Evolutionary conservation across 2,888 invertebrate genomes (phyloP), one percentile per base, ranked within the genome.

Genomic region (Electrophaes corylata): DNA sequence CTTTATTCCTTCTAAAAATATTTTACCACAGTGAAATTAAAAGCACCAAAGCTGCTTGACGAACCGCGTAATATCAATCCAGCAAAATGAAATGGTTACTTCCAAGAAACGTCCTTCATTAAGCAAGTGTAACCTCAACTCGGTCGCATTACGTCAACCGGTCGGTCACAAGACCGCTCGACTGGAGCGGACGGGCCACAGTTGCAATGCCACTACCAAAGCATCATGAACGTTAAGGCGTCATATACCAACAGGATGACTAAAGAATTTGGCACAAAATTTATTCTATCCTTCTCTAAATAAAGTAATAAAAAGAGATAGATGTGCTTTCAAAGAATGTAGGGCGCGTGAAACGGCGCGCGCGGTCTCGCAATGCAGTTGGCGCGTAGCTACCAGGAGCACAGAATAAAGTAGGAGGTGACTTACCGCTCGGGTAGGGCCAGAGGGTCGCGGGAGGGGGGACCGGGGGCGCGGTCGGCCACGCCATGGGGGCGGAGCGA

Each of bases 381-480:
- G 91, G 91, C 91, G 91, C 91, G 91, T 85, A 90, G 84, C 80
- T 91, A 91, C 91, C 87, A 91, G 91, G 91, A 79, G 78, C 79
- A 75, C 91, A 91, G 83, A 70, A 75, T 69, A 67, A 40, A 41
- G 66, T 58, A 75, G 84, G 85, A 93, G 94, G 94, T 86, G 75
- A 71, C 88, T 88, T 78, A 90, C 91, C 93, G 93, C 94, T 92
- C 71, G 96, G 96, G 92, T 96, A 96, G 90, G 96, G 96, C 96
- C 96, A 96, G 79, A 96, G 93, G 55, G 96, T 94, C 51, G 95
- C 94, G 78, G 95, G 93, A 78, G 94, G 93, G 71, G 94, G 89
- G 75, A 79, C 92, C 71, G 85, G 87, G 76, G 86, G 91, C 76
- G 85, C 92, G 68, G 93, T 93, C 73, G 86, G 92, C 88, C 85